A percentile compares a stretch with the other conserved stretches of the same genome.
Conservation (phyloP, 2,113 vertebrate species). For the Acinonyx jubatus region DNA sequence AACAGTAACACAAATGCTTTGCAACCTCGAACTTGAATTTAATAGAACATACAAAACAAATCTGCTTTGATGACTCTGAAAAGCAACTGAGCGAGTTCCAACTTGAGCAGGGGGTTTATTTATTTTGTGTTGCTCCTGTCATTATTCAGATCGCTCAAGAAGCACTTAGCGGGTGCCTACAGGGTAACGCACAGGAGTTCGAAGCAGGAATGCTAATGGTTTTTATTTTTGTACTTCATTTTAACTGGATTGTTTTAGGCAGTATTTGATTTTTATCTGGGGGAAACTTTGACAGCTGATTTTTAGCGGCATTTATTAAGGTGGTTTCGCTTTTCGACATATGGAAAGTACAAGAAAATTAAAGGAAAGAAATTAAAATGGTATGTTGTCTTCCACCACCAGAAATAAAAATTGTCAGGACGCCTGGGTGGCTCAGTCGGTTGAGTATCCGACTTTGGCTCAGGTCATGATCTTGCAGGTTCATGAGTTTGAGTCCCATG, state of each 20-base stretch:
- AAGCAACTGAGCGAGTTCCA: conserved; percentile 58
- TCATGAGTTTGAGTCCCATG: too few relatives aligned
- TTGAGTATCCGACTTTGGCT: too few relatives aligned
- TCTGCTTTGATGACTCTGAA: conserved; percentile 56
- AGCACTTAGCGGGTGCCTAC: conserved; percentile 36
- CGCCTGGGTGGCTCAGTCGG: background rate
- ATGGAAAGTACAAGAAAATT: background rate
- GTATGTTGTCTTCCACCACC: background rate
- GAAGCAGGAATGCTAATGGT: conserved; percentile 47
- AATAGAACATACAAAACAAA: conserved; percentile 68
- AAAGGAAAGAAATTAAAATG: background rate
- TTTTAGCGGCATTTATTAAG: background rate
- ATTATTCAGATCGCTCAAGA: conserved; percentile 39
- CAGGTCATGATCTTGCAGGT: too few relatives aligned
- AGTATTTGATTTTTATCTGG: background rate
- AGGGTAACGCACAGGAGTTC: background rate
- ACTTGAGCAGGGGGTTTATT: conserved; percentile 53
- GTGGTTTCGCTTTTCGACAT: background rate
- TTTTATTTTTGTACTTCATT: conserved; percentile 38
- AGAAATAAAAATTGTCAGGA: conserved; percentile 12
- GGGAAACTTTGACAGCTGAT: background rate
- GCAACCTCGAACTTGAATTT: conserved; percentile 46
- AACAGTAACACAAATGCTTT: conserved; percentile 45
- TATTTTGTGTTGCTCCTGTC: conserved; percentile 56
- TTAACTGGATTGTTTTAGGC: conserved; percentile 1